Base-by-base conservation (phyloP, 2,113 vertebrate genomes). In the Felis chaus region DNA sequence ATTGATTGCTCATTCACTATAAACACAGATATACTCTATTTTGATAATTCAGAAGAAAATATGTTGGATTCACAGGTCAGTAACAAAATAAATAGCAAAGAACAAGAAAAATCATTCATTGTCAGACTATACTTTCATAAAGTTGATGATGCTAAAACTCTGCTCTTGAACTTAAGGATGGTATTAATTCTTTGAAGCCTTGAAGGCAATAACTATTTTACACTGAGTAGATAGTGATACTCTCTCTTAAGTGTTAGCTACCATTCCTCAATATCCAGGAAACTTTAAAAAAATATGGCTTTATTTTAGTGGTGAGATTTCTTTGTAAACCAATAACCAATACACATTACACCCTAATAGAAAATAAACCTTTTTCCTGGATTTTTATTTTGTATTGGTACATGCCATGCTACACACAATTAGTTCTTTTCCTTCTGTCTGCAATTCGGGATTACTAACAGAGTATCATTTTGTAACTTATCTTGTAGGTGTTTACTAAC, bases 31-130 rank as follows among this genome's bases (percentile, higher is more conserved):
- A 15, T 48, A 39, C 19, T 91, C 10, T n/a, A 50, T 71, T 87
- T 79, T 80, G 76, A 88, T 71, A 96, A 97, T 93, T 96, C 74
- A 69, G 48, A 94, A 88, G 53, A 69, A 91, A 53, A 83, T 74
- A n/a, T 61, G 27, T 61, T 89, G 50, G 89, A 19, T 36, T 71
- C 81, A 78, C 29, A 69, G 63, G 18, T 91, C 41, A 55, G 69
- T 91, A 92, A 90, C 6, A 86, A 87, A 95, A 88, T 81, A 92
- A 65, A 88, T 16, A 95, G 69, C 41, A 79, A 96, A 53, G 12
- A 36, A 76, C 23, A 81, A 68, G 1, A 79, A 53, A 94, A 73
- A 31, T 66, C 36, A 55, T 45, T 94, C 94, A 45, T 76, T 91
- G 39, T 89, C 39, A 63, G 66, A 31, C 25, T 74, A 19, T 36